phyloP scores from a whole-genome alignment of 2,797 vertebrate species.

The Siniperca scherzeri region DNA sequence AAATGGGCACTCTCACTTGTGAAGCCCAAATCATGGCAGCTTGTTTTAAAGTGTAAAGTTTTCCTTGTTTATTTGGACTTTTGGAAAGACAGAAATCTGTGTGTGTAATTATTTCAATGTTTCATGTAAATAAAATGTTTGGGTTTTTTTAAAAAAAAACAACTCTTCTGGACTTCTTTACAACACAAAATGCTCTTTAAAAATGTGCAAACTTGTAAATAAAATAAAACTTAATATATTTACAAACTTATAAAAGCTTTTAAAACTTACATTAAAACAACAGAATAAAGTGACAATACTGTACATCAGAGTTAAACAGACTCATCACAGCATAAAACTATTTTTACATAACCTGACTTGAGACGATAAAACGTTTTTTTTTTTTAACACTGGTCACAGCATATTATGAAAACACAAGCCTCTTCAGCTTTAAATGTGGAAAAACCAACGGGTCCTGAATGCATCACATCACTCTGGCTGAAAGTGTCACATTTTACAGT shows the following conservation, averaged over 20 bases:
- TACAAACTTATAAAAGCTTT: constrained; percentile 13
- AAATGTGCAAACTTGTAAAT: not conserved
- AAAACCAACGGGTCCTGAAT: not conserved
- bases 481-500: not conserved
- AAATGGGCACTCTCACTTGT: constrained; percentile 29
- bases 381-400: not conserved
- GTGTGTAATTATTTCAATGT: constrained; percentile 70
- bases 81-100: constrained; percentile 59
- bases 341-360: not conserved
- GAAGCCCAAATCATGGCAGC: constrained; percentile 75
- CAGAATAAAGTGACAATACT: constrained; percentile 4
- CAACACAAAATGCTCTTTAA: constrained; percentile 4
- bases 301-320: not conserved
- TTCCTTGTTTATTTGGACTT: constrained; percentile 41
- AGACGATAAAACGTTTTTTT: not conserved
- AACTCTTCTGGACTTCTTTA: constrained; percentile 26
- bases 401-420: not conserved
- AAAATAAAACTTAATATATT: constrained; percentile 12
- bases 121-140: constrained; percentile 78
- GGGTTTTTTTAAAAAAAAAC: constrained; percentile 53
- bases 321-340: not conserved
- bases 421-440: constrained; percentile 5
- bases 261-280: constrained; percentile 2
- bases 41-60: constrained; percentile 64
- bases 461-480: not conserved